These are phyloP conservation scores for Cotesia glomerata DNA, from an alignment of 1,140 invertebrate genomes.

Conservation along the genomic window DNA sequence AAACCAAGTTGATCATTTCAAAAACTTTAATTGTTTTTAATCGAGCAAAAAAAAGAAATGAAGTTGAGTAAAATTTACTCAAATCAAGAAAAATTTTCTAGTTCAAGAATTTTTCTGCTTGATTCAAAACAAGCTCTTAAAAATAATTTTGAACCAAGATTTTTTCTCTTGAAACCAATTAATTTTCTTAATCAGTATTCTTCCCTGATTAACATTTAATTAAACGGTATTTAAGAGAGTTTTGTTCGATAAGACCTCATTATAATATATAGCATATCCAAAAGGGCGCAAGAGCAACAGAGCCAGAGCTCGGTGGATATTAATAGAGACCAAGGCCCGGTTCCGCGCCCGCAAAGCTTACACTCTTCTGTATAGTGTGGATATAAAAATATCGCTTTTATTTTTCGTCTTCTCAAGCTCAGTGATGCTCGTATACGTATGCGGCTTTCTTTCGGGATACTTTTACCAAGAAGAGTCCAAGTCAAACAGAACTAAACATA, in stretches of 20 bases:
- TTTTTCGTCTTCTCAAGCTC: conserved; percentile 37
- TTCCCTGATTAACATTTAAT: background rate
- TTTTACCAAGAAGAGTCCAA: too few species aligned
- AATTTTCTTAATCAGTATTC: too few species aligned
- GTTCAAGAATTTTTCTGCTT: too few species aligned
- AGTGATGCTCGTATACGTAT: background rate
- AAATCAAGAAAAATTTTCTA: too few species aligned
- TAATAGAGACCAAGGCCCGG: conserved; percentile 59
- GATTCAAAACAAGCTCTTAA: too few species aligned
- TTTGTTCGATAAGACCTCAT: background rate
- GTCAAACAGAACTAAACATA: too few species aligned
- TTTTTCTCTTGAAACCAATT: too few species aligned
- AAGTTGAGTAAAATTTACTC: too few species aligned
- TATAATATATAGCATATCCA: conserved; percentile 9
- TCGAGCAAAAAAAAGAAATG: too few species aligned
- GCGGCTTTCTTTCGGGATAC: background rate
- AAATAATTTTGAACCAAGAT: too few species aligned
- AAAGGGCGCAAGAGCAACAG: conserved; percentile 38
- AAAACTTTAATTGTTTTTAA: too few species aligned
- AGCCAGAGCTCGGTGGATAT: conserved; percentile 55
- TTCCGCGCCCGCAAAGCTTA: conserved; percentile 50
- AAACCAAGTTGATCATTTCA: too few species aligned
- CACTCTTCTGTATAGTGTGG: conserved; percentile 34
- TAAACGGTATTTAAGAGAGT: background rate
- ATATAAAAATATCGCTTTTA: conserved; percentile 61